Evolutionary conservation across 1,140 invertebrate genomes (phyloP), one percentile per base, ranked within the genome.

Genomic region (Neotoxoptera formosana): DNA sequence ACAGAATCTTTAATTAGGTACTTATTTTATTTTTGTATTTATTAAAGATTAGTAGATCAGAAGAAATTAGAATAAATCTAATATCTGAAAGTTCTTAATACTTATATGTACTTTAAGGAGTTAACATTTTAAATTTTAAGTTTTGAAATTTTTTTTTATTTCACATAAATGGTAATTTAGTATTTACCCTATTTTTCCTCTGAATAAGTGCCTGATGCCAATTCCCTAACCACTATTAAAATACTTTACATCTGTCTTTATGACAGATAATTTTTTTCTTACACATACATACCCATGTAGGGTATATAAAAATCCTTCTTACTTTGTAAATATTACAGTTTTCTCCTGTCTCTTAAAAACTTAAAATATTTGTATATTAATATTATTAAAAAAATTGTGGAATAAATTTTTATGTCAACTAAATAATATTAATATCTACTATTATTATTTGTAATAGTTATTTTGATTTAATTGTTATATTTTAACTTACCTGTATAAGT

Each of bases 1-100:
- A 97, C 97, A 94, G 96, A 97, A 60, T 97, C 97, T 86, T 98
- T 98, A 97, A 95, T 98, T 1, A 97, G 97, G 97, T 98, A 76
- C n/a, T 67, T n/a, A 90, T 45, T 20, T 25, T 45, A 45, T 41
- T 41, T 41, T 56, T 34, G 0, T 89, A 47, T 9, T n/a, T 84
- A 84, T 84, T 41, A 7, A 41, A 83, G 21, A 48, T 11, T 60
- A 30, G 11, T 25, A 14, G 9, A 67, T 67, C 9, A 67, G 3
- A 20, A 4, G 2, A 4, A 76, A 76, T 76, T n/a, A 76, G 4
- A 76, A 76, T 76, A 67, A n/a, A n/a, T n/a, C 14, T 67, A 67
- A 1, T 60, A 30, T 60, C 4, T 60, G 0, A 3, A 60, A 60
- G 25, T 67, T n/a, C 30, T 67, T 21, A 67, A 67, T 60, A 60